A percentile compares a stretch with the other conserved stretches of the same genome.
Conservation (phyloP, 2,113 vertebrate species). For the Equus quagga region DNA sequence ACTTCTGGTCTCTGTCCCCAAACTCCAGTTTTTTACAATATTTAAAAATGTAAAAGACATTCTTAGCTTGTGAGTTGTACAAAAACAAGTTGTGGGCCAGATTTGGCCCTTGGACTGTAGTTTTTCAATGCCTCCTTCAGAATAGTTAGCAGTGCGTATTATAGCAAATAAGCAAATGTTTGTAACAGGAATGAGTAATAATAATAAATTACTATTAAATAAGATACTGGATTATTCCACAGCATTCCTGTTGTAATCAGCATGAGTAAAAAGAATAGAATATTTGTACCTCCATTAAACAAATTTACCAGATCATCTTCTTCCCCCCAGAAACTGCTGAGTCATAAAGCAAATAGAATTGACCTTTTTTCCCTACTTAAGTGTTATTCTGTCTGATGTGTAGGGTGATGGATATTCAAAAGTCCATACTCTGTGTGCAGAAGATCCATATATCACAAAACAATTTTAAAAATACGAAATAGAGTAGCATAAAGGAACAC, state of each 20-base stretch:
- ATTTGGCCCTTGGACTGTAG: background rate
- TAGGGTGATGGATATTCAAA: background rate
- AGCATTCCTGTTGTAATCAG: background rate
- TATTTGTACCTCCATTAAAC: background rate
- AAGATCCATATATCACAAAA: background rate
- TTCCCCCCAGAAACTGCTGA: slow-evolving; percentile 4
- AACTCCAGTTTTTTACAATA: background rate
- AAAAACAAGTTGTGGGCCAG: background rate
- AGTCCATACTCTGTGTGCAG: background rate
- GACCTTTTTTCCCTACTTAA: background rate
- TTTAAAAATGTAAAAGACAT: background rate
- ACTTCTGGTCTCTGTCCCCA: background rate
- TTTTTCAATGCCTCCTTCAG: background rate
- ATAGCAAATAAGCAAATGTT: background rate
- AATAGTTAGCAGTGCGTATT: background rate
- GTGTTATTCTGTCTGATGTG: slow-evolving; percentile 8
- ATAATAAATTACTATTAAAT: background rate
- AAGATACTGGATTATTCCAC: background rate
- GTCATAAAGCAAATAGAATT: slow-evolving; percentile 39
- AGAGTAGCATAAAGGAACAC: background rate
- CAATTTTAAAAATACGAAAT: background rate
- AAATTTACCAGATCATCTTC: background rate
- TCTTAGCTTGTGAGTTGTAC: background rate
- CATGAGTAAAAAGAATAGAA: background rate
- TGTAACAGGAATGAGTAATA: background rate